These are phyloP conservation scores for Chloropsis hardwickii DNA, from an alignment of 2,113 vertebrate genomes.

Conservation along the genomic window DNA sequence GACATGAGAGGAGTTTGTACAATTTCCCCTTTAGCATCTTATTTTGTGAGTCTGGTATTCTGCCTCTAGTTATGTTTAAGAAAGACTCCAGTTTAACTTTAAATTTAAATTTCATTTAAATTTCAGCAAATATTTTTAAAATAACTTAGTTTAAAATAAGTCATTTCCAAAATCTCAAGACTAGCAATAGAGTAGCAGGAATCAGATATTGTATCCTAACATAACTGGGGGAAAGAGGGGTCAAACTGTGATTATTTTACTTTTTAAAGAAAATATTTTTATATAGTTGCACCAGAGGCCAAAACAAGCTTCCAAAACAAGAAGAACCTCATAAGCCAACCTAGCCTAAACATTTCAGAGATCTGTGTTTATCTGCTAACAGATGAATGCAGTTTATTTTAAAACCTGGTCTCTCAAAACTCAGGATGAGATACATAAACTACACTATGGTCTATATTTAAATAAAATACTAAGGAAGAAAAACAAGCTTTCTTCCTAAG, in stretches of 20 bases:
- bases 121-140: no score
- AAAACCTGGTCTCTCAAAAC: neutral
- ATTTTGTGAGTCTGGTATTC: no score
- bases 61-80: no score
- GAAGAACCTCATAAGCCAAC: neutral
- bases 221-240: neutral
- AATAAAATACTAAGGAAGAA: neutral
- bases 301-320: constrained; percentile 15
- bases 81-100: no score
- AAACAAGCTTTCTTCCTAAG: neutral
- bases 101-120: no score
- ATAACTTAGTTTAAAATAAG: no score
- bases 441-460: neutral
- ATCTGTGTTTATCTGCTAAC: neutral
- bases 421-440: neutral
- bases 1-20: no score
- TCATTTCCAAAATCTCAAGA: no score
- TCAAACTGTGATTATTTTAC: neutral
- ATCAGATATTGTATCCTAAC: neutral
- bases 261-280: neutral
- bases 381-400: neutral
- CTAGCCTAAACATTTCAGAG: neutral
- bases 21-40: no score
- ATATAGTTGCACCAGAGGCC: neutral
- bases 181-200: no score